Percentiles rank a stretch among this genome's conserved stretches.
Conservation (phyloP, 2,888 invertebrate species). For the Catocala fraxini region DNA sequence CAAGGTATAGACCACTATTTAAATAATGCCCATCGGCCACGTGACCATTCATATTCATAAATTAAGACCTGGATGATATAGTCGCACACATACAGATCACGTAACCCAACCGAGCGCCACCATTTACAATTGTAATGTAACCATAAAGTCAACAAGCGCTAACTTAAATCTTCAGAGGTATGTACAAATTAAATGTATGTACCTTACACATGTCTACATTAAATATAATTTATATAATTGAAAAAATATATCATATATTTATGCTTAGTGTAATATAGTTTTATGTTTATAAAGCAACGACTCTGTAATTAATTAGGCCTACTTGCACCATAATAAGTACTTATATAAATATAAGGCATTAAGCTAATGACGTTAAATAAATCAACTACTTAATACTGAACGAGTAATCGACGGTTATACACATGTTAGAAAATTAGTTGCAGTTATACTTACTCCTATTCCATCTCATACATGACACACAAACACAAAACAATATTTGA, state of each 20-base stretch:
- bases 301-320: slow-evolving; percentile 40
- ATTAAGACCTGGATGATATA: background rate
- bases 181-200: slow-evolving; percentile 27
- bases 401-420: slow-evolving; percentile 17
- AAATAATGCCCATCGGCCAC: background rate
- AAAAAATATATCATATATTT: slow-evolving; percentile 49
- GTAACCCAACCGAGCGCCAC: no score
- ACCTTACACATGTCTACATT: slow-evolving; percentile 26
- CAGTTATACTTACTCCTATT: slow-evolving; percentile 15
- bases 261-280: slow-evolving; percentile 41
- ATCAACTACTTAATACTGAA: slow-evolving; percentile 44
- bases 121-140: no score
- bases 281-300: slow-evolving; percentile 33
- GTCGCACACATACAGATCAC: background rate
- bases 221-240: slow-evolving; percentile 40
- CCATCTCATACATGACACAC: background rate
- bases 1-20: background rate
- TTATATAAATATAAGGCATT: slow-evolving; percentile 23
- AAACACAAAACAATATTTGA: slow-evolving; percentile 12
- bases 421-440: slow-evolving; percentile 10
- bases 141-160: slow-evolving; percentile 10
- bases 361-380: slow-evolving; percentile 19
- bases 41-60: background rate
- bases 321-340: slow-evolving; percentile 38
- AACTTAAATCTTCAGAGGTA: slow-evolving; percentile 27